Evolutionary conservation across 2,888 invertebrate species (phyloP).

Genomic region (Polylopha cassiicola): DNA sequence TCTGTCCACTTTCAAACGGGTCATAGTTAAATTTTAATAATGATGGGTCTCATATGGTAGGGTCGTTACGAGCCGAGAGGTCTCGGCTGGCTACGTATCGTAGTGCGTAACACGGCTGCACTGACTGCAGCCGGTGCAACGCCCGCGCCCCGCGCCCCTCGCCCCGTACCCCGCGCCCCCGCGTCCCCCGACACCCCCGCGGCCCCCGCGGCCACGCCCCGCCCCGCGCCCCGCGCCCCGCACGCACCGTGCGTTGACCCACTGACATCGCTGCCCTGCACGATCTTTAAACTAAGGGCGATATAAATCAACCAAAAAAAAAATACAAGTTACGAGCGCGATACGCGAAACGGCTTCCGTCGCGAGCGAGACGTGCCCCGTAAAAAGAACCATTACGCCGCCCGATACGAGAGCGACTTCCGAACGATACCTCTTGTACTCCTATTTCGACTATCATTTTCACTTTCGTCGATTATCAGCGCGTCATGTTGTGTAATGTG

Average conservation of each 20-base stretch:
- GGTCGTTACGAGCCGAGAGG: no score
- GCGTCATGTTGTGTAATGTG: slow-evolving; percentile 27
- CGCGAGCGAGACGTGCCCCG: no score
- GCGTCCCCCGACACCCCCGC: slow-evolving; percentile 25
- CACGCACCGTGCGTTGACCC: slow-evolving; percentile 76
- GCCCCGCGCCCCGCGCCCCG: slow-evolving; percentile 37
- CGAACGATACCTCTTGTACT: slow-evolving; percentile 61
- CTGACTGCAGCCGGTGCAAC: slow-evolving; percentile 70
- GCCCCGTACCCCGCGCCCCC: slow-evolving; percentile 28
- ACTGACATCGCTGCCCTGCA: slow-evolving; percentile 69
- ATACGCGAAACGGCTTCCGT: no score
- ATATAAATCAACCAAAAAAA: no score
- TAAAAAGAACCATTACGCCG: neutral
- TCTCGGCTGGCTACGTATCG: no score
- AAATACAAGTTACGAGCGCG: no score
- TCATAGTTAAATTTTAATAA: no score
- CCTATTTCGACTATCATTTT: slow-evolving; percentile 75
- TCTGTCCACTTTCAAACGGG: no score
- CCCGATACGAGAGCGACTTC: neutral
- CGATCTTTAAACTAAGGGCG: slow-evolving; percentile 69
- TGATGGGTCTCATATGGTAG: no score
- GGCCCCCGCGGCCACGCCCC: slow-evolving; percentile 27
- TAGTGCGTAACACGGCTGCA: slow-evolving; percentile 45
- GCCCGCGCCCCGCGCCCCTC: slow-evolving; percentile 45
- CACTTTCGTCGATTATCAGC: slow-evolving; percentile 32